Evolutionary conservation across 2,113 vertebrate species (phyloP).

Genomic region (Pseudorasbora parva): DNA sequence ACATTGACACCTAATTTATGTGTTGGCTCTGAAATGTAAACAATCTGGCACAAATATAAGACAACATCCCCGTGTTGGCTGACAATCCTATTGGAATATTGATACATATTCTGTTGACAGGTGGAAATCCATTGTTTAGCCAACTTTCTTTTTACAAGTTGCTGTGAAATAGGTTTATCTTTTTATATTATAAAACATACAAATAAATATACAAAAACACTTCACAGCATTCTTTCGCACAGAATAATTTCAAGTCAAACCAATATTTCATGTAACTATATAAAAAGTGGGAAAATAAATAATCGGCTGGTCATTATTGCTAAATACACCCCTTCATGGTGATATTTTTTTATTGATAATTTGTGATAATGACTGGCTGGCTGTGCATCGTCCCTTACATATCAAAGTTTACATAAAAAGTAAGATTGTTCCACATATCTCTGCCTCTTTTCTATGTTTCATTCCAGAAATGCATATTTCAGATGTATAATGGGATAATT

Average conservation of each 20-base stretch:
- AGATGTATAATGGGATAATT: slow-evolving; percentile 20
- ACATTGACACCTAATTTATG: slow-evolving; percentile 19
- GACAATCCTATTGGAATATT: neutral
- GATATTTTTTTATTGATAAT: neutral
- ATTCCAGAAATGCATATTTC: neutral
- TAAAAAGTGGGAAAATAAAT: neutral
- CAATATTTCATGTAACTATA: neutral
- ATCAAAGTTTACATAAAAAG: neutral
- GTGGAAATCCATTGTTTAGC: neutral
- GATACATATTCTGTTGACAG: neutral
- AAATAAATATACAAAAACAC: neutral
- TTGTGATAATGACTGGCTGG: neutral
- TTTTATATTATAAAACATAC: no score
- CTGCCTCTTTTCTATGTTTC: neutral
- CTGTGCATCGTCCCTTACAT: neutral
- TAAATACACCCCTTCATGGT: neutral
- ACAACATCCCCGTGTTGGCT: neutral
- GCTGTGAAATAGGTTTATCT: neutral
- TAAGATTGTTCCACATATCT: neutral
- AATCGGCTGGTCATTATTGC: neutral
- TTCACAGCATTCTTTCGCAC: no score
- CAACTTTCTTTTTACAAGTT: neutral
- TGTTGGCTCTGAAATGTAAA: slow-evolving; percentile 1
- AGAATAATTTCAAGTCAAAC: neutral
- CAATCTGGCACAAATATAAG: neutral